phyloP scores from a whole-genome alignment of 1,140 invertebrate species.

The Bombus fervidus region DNA sequence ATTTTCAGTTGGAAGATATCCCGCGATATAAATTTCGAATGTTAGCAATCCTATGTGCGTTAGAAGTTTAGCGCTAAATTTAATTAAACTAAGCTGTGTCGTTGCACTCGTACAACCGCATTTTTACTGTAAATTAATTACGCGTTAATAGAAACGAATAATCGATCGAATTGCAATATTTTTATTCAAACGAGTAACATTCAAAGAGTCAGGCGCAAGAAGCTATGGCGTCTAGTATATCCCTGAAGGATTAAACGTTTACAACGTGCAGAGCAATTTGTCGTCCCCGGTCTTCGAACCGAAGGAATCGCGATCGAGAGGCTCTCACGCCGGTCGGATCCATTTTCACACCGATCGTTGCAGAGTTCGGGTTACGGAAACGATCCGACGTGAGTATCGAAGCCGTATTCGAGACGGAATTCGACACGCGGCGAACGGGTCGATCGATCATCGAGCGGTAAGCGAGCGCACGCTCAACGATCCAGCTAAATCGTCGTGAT shows the following conservation, averaged over 20 bases:
- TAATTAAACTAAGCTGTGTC: too few relatives aligned
- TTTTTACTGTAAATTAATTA: too few relatives aligned
- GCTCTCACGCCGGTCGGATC: background rate
- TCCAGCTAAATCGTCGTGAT: background rate
- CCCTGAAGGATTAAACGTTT: background rate
- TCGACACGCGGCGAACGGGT: constrained; percentile 42
- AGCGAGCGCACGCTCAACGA: constrained; percentile 25
- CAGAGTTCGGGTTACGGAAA: constrained; percentile 53
- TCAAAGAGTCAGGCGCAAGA: background rate
- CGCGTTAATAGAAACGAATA: background rate
- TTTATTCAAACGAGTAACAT: background rate
- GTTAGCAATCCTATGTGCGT: background rate
- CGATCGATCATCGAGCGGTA: constrained; percentile 55
- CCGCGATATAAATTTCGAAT: background rate
- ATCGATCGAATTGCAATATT: background rate
- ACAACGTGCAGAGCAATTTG: background rate
- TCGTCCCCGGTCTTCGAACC: background rate
- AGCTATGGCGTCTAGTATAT: background rate
- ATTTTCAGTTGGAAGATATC: background rate
- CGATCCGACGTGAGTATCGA: constrained; percentile 37
- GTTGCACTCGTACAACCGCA: too few relatives aligned
- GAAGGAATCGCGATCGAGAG: constrained; percentile 5
- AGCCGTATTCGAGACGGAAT: constrained; percentile 36
- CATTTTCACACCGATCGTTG: constrained; percentile 43
- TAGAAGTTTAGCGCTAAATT: background rate